phyloP scores from a whole-genome alignment of 1,140 invertebrate genomes.

The Orussus abietinus region DNA sequence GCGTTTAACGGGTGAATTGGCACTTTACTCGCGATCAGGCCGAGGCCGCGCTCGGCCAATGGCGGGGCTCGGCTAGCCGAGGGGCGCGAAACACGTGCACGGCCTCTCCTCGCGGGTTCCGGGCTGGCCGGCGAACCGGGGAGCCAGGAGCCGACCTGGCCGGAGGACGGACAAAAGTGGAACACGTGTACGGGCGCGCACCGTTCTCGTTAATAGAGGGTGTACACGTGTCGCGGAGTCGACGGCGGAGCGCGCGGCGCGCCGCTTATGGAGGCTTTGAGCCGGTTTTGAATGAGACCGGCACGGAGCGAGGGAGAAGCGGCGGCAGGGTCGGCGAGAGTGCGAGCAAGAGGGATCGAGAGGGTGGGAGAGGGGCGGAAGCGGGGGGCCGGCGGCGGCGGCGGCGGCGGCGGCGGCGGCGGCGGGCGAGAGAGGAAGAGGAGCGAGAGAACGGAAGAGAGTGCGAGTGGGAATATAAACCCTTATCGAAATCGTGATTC shows the following conservation, averaged over 20 bases:
- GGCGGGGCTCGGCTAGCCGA: slow-evolving; percentile 19
- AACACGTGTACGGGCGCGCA: too few species aligned
- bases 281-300: slow-evolving; percentile 32
- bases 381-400: slow-evolving; percentile 5
- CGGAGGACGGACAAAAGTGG: too few species aligned
- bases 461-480: slow-evolving; percentile 38
- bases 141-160: too few species aligned
- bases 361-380: slow-evolving; percentile 7
- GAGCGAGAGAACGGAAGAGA: too few species aligned
- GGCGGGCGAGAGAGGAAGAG: slow-evolving; percentile 8
- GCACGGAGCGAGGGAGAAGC: slow-evolving; percentile 23
- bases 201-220: too few species aligned
- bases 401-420: neutral
- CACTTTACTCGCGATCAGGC: slow-evolving; percentile 21
- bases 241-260: too few species aligned
- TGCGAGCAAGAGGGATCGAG: slow-evolving; percentile 19
- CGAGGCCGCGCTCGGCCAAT: slow-evolving; percentile 14
- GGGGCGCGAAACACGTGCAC: slow-evolving; percentile 42
- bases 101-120: too few species aligned
- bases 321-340: slow-evolving; percentile 15
- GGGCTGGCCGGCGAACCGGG: too few species aligned
- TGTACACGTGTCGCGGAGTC: too few species aligned
- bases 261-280: too few species aligned
- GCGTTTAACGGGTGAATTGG: slow-evolving; percentile 20
- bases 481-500: slow-evolving; percentile 49